Base-by-base conservation (phyloP, 2,888 invertebrate genomes). In the Tanytarsus gracilentus region DNA sequence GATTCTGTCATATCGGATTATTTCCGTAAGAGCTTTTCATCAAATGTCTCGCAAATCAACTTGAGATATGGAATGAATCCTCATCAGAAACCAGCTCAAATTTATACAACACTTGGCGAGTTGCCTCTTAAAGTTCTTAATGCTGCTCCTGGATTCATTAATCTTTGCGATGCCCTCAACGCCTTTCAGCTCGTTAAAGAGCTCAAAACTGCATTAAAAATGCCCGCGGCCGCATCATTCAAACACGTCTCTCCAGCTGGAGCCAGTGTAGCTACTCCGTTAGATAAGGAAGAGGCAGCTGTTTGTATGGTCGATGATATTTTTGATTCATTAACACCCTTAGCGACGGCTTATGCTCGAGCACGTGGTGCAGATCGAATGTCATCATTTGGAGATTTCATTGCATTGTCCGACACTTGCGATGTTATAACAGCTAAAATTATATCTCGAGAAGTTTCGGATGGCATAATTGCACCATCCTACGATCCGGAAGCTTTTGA, bases 161-260 rank as follows among this genome's bases (percentile, higher is more conserved):
- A 99, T 74, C 79, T 99, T 3, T 94, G 95, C 68, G 98, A 99
- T 73, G 97, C 96, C 0, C 77, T 99, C 1, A 99, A 99, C 72
- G 97, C 90, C 0, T 99, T 95, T 88, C 98, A 99, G 70, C 76
- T 99, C 62, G 98, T 99, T 0, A 81, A 80, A 63, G 98, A 99
- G 69, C 74, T 99, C 62, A 86, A 85, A 68, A 74, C 76, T 48
- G 88, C 91, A 0, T 72, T 95, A 6, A 80, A 82, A 4, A 71
- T 94, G 26, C 93, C 97, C 0, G 96, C 98, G 0, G 94, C 97
- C 0, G 85, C 95, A 1, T 97, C 96, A 61, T 98, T 99, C 74
- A 99, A 99, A 71, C 98, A 99, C 71, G 97, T 98, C 5, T 96
- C 96, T 25, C 98, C 98, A 0, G 97, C 98, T 11, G 97, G 97